These are phyloP conservation scores for Drosophila pseudoananassae DNA, from an alignment of 1,140 invertebrate species.

Conservation along the genomic window DNA sequence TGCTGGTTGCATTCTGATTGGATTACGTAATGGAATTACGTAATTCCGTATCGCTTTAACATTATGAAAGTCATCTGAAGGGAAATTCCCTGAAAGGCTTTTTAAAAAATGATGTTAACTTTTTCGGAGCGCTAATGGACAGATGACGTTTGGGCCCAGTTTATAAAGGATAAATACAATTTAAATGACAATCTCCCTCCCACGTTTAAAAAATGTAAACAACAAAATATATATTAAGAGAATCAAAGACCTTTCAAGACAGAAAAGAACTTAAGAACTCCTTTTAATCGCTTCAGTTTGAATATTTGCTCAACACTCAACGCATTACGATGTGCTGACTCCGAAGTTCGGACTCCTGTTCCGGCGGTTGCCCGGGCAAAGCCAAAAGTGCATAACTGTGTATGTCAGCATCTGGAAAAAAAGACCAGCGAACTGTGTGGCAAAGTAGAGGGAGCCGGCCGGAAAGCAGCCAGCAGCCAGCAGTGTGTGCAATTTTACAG, in stretches of 20 bases:
- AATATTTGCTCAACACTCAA: constrained; percentile 44
- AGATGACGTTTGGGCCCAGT: background rate
- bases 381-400: constrained; percentile 60
- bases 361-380: constrained; percentile 35
- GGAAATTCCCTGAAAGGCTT: constrained; percentile 10
- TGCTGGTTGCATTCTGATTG: constrained; percentile 43
- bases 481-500: constrained; percentile 68
- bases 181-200: background rate
- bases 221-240: background rate
- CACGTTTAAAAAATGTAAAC: background rate
- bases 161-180: background rate
- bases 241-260: background rate
- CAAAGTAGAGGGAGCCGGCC: constrained; percentile 37
- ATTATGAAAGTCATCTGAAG: constrained; percentile 24
- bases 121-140: constrained; percentile 13
- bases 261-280: background rate
- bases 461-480: constrained; percentile 32
- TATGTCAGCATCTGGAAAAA: constrained; percentile 29
- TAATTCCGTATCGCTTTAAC: constrained; percentile 33
- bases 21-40: constrained; percentile 44
- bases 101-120: constrained; percentile 21
- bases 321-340: constrained; percentile 42
- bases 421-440: constrained; percentile 22
- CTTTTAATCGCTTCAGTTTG: constrained; percentile 23
- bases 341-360: constrained; percentile 9